Evolutionary conservation across 2,888 invertebrate genomes (phyloP), one percentile per base, ranked within the genome.

Genomic region (Tachina grossa): DNA sequence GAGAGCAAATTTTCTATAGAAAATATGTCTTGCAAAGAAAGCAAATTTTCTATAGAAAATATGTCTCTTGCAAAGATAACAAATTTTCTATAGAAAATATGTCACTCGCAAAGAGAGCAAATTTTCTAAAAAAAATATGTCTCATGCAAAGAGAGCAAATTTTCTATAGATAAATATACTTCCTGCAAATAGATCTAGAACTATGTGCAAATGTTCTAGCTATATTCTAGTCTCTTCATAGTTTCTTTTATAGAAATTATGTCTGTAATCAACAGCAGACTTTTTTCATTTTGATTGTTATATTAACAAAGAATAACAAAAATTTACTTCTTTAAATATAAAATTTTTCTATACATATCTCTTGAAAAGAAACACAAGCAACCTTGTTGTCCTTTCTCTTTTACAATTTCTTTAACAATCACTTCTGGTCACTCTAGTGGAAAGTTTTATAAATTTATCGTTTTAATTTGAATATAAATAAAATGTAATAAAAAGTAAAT

Each of bases 391-490:
- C 49, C 49, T 66, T 66, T 66, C 49, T 69, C 41, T 55, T 55
- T 68, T n/a, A 51, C 5, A 8, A 14, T 65, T 31, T 9, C 16
- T 47, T 47, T 14, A 41, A 13, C 45, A 65, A 65, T 47, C 45
- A 22, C 47, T 53, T 45, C 55, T 57, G 57, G n/a, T n/a, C 22
- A 47, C 49, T 45, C 31, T 9, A 43, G 19, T 14, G 14, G 10
- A 57, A 57, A 59, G 13, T 31, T 47, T 19, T 19, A 14, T 19
- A 51, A 22, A 41, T 49, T 47, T 72, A 49, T 59, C 16, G 31
- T 72, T 59, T 72, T 39, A 72, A 63, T 74, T 74, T 51, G 9
- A 51, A 63, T 43, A 53, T 19, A 63, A 65, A 53, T 53, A 63
- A 43, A 45, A n/a, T 41, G 2, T 5, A 45, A 57, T 55, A 22